Base-by-base conservation (phyloP, 2,113 vertebrate genomes). In the Todiramphus saurophagus region DNA sequence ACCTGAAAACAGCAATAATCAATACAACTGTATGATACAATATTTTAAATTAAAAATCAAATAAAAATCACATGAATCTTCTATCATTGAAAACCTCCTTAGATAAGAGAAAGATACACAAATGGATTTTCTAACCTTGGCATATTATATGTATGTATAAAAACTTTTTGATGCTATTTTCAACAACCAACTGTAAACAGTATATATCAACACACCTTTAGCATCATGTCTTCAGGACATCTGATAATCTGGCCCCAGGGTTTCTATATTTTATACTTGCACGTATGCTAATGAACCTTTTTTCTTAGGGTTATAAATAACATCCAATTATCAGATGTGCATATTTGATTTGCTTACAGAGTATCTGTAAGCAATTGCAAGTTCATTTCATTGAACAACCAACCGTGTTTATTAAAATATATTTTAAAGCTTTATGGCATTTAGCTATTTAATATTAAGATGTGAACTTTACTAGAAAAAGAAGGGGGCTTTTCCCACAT, bases 1-100 rank as follows among this genome's bases (percentile, higher is more conserved):
- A 88, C 33, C 51, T 58, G 66, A 82, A 92, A 91, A 82, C 13
- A 63, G 20, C n/a, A 94, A 93, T 93, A 93, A 94, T 78, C 89
- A 75, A 92, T 83, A 60, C 11, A 35, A 41, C 28, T 10, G 35
- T 80, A 31, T 7, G 59, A 73, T 41, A 41, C 33, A 37, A 74
- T 70, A 33, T 73, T 80, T 86, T 76, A 31, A 68, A 91, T 89
- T 70, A 91, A 81, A 93, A 95, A 90, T 62, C 8, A 80, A 82
- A 94, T 69, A 13, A 83, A 95, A 79, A 39, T 55, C 67, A 79
- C 28, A 48, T 30, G 14, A 86, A 46, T 33, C 28, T 77, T 80
- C 41, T 39, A 48, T 43, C 27, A 48, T 11, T 0, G 0, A 67
- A 70, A 68, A 55, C 20, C 8, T 44, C 19, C n/a, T 70, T 41